phyloP scores from a whole-genome alignment of 2,797 vertebrate species.

The Acanthornis magna region DNA sequence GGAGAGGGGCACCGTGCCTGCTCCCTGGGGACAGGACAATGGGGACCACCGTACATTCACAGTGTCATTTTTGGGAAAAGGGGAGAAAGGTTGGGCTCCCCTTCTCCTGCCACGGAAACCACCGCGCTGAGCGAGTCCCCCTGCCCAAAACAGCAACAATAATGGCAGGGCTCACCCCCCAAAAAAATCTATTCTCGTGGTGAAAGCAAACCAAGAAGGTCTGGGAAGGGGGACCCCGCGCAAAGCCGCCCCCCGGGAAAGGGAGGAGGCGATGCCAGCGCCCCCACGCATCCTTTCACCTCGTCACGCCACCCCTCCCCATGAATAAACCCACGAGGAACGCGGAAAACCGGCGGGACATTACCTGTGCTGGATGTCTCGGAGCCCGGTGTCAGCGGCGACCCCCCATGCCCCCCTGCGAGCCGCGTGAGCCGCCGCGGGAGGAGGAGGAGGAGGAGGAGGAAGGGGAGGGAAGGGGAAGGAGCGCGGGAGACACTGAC shows the following conservation, averaged over 20 bases:
- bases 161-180: background rate
- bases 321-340: rapidly evolving
- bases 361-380: background rate
- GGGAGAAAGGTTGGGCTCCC: background rate
- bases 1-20: too few species aligned
- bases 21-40: background rate
- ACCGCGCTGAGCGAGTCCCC: background rate
- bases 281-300: background rate
- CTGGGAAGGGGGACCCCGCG: background rate
- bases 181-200: background rate
- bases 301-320: too few species aligned
- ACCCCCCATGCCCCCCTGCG: background rate
- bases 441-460: background rate
- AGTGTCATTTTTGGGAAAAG: rapidly evolving
- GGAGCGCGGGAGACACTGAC: background rate
- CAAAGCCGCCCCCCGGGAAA: background rate
- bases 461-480: background rate
- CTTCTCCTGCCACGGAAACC: background rate
- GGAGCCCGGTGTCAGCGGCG: background rate
- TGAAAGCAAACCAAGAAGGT: background rate
- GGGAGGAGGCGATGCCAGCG: background rate
- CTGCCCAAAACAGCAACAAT: rapidly evolving
- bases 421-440: background rate
- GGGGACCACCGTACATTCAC: rapidly evolving
- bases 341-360: background rate